Percentiles rank a stretch among this genome's conserved stretches.
phyloP scores from a whole-genome alignment of 2,113 vertebrate species.

The Mustela nigripes region DNA sequence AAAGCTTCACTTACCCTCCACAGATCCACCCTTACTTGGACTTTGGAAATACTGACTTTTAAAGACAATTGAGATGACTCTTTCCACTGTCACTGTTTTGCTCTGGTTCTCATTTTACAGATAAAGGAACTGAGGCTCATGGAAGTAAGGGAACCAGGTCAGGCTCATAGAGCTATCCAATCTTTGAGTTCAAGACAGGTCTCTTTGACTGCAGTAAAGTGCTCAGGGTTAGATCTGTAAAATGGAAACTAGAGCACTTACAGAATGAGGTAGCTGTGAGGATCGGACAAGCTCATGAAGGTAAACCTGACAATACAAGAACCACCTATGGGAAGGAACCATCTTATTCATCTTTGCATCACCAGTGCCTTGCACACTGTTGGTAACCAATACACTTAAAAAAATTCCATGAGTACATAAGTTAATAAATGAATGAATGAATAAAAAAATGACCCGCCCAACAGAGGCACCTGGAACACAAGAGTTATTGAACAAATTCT shows the following conservation, averaged over 20 bases:
- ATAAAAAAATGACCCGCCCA: constrained; percentile 26
- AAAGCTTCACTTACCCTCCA: neutral
- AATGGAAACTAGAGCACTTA: neutral
- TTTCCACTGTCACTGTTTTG: neutral
- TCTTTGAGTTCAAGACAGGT: neutral
- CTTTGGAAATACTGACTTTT: neutral
- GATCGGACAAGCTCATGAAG: neutral
- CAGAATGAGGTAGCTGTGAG: neutral
- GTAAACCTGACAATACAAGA: neutral
- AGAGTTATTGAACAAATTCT: neutral
- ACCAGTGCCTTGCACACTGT: neutral
- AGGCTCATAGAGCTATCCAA: neutral
- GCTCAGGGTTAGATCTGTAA: neutral
- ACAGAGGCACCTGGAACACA: constrained; percentile 2
- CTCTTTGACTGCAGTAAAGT: neutral
- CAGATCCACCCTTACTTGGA: neutral
- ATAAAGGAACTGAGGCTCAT: constrained; percentile 28
- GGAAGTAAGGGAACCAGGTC: neutral
- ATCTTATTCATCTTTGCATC: neutral
- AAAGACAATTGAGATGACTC: neutral
- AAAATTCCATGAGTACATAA: neutral
- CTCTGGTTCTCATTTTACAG: neutral
- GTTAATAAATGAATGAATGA: constrained; percentile 24
- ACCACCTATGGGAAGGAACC: neutral
- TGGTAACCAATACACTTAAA: neutral